phyloP scores from a whole-genome alignment of 2,797 vertebrate species.

The Acrocephalus scirpaceus region DNA sequence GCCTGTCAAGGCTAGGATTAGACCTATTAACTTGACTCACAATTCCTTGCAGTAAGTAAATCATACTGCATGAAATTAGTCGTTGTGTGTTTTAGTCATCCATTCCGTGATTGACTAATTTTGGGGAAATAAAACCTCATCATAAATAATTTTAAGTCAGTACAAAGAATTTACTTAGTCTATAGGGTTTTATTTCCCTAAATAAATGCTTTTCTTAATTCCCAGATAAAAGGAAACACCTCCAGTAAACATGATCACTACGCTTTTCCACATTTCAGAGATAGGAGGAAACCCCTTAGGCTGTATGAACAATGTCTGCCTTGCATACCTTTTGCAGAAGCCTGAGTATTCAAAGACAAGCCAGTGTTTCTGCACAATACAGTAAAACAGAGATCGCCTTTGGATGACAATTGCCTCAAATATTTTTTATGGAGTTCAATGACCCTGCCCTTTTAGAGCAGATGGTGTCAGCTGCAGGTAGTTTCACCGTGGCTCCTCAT shows the following conservation, averaged over 20 bases:
- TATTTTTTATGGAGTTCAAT: background rate
- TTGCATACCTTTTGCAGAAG: background rate
- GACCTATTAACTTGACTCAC: background rate
- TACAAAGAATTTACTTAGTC: background rate
- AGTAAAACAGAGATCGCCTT: background rate
- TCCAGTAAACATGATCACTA: background rate
- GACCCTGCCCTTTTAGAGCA: background rate
- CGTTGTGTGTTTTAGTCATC: background rate
- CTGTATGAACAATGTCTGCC: background rate
- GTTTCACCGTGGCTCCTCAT: background rate
- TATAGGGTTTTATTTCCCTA: background rate
- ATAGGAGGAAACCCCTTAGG: background rate
- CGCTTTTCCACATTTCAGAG: background rate
- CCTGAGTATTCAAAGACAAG: background rate
- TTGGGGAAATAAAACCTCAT: background rate
- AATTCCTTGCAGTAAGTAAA: background rate
- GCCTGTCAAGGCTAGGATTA: background rate
- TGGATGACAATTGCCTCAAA: background rate
- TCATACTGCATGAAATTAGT: background rate
- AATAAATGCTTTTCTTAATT: background rate
- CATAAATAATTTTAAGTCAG: background rate
- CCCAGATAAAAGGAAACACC: background rate
- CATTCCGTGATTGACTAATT: background rate
- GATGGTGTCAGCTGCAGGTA: slow-evolving; percentile 16
- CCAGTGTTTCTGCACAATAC: background rate